These are phyloP conservation scores for Nettapus auritus DNA, from an alignment of 2,113 vertebrate species.

Conservation along the genomic window DNA sequence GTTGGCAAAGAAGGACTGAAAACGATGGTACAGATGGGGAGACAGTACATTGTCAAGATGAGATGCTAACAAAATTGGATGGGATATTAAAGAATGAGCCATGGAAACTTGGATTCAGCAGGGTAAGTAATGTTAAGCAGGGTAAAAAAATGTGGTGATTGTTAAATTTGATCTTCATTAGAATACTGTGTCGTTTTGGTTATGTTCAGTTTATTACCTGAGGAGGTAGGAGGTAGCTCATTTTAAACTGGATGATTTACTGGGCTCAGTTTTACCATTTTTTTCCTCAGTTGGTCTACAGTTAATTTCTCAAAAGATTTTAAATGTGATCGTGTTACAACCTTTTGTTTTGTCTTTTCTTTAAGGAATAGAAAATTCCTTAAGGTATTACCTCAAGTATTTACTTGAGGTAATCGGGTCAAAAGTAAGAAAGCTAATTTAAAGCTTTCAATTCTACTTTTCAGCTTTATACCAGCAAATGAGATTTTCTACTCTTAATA, in stretches of 20 bases:
- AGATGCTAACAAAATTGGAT: conserved; percentile 50
- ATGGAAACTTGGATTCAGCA: conserved; percentile 82
- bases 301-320: not conserved
- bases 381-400: not conserved
- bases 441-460: not conserved
- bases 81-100: conserved; percentile 66
- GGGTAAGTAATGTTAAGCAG: conserved; percentile 62
- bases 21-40: not conserved
- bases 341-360: not conserved
- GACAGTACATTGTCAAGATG: not conserved
- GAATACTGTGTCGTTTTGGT: not conserved
- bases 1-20: not conserved
- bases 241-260: not conserved
- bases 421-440: not conserved
- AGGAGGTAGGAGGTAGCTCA: not conserved
- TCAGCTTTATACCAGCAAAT: not conserved
- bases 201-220: not conserved
- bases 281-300: not conserved
- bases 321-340: not conserved
- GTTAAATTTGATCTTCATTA: not conserved
- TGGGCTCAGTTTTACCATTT: not conserved
- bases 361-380: not conserved
- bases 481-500: not conserved
- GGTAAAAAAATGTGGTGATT: conserved; percentile 33
- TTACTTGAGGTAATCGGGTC: not conserved